Evolutionary conservation across 2,797 vertebrate genomes (phyloP), one percentile per base, ranked within the genome.

Genomic region (Apogon talboti): DNA sequence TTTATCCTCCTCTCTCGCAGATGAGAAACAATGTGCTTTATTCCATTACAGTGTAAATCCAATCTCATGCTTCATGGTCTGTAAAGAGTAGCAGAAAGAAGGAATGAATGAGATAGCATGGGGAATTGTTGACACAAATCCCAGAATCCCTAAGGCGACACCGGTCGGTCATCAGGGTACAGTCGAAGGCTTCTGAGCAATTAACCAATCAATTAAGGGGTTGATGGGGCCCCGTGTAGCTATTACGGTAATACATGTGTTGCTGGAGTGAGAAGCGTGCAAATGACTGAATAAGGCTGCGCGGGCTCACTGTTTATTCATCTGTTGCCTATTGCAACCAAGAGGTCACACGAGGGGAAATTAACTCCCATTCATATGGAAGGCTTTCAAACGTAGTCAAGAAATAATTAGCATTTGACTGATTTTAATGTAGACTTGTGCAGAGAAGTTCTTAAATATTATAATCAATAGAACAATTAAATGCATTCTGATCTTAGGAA

Each of bases 51-150:
- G 82, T 79, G 79, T 89, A 91, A 92, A 93, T 92, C 89, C 89
- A 92, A 91, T 90, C 82, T 92, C 92, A 92, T 90, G 91, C 92
- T 92, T 93, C 91, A 91, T 51, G 87, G 82, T 88, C 78, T 76
- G 82, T 46, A 59, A 81, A 37, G 74, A 83, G 78, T 62, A 69
- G 79, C 76, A 71, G 79, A 76, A 81, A 66, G 76, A 69, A 37
- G 37, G 60, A 77, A 62, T 74, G 80, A 84, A 80, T 71, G 84
- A 72, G 79, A 83, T 54, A 76, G 76, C 76, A 65, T 55, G 69
- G 73, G 79, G 66, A 82, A 83, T 82, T 85, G 84, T 89, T 91
- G 87, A 93, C 85, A 89, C 83, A 87, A 91, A 87, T 86, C 89
- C 83, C 69, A 78, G 79, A 80, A 64, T 85, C 85, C 81, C 88